Evolutionary conservation across 1,140 invertebrate genomes (phyloP), one percentile per base, ranked within the genome.

Genomic region (Scaptodrosophila lebanonensis): DNA sequence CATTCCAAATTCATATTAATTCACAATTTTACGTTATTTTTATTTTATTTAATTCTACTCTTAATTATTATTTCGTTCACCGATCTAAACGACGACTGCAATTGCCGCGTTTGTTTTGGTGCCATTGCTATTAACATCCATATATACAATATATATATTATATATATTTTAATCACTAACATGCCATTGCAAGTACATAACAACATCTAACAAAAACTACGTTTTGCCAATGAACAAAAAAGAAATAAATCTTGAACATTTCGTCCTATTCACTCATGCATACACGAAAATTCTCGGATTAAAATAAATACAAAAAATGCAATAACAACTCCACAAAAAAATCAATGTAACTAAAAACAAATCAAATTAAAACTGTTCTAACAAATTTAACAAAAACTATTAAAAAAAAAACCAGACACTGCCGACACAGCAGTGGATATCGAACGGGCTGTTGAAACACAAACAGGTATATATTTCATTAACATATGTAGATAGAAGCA

Each of bases 391-490:
- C 57, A 33, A 73, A 30, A 69, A 53, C 43, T 43, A 53, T 53
- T 44, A 51, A 17, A 20, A 58, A 44, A 52, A 43, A 56, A 53
- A 53, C 29, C 53, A 85, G 77, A 57, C 56, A 64, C 66, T 43
- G 63, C 83, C 57, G 83, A 84, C 35, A 70, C 66, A 43, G 49
- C 70, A 60, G 56, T 70, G 35, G 75, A 86, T 45, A 60, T 86
- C 30, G 83, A 87, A 51, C 83, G 68, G 36, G 65, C 68, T 70
- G 66, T 75, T 56, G 83, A 86, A 65, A 68, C 66, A 43, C 75
- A 85, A 75, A 82, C 83, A 85, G 83, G 83, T 85, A 85, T 42
- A 66, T 47, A 33, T 25, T 25, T 25, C 3, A 25, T 3, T n/a
- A n/a, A n/a, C n/a, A n/a, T n/a, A n/a, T n/a, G n/a, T n/a, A n/a